Evolutionary conservation across 2,113 vertebrate species (phyloP).

Genomic region (Petromus typicus): DNA sequence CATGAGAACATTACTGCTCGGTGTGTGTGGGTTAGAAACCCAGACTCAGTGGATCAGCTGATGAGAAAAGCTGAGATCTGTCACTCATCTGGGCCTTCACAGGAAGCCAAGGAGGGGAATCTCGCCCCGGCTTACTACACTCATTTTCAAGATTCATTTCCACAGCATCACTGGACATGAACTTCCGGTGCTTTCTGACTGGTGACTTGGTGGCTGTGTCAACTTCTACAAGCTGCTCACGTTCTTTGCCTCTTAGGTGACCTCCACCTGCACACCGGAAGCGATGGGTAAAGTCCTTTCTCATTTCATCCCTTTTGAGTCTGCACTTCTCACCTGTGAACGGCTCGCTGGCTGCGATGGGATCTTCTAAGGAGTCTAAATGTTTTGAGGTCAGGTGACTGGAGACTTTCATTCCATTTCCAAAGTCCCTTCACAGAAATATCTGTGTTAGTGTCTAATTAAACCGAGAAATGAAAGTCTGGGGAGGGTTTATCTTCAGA

Average conservation of each 20-base stretch:
- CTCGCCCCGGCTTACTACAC: background rate
- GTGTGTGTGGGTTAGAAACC: background rate
- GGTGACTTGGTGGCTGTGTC: background rate
- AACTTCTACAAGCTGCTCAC: background rate
- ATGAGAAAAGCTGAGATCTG: background rate
- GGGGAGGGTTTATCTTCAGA: background rate
- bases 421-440: background rate
- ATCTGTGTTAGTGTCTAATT: background rate
- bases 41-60: background rate
- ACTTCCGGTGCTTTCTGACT: background rate
- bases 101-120: background rate
- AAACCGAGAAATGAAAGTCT: background rate
- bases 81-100: background rate
- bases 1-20: background rate
- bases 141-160: background rate
- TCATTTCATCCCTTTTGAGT: background rate
- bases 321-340: background rate
- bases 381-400: background rate
- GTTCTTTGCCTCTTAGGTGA: background rate
- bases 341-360: background rate
- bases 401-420: background rate
- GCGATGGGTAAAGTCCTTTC: background rate
- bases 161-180: too few species aligned
- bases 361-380: background rate
- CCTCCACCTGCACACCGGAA: background rate